These are phyloP conservation scores for Acanthochromis polyacanthus DNA, from an alignment of 2,113 vertebrate genomes.

Conservation along the genomic window DNA sequence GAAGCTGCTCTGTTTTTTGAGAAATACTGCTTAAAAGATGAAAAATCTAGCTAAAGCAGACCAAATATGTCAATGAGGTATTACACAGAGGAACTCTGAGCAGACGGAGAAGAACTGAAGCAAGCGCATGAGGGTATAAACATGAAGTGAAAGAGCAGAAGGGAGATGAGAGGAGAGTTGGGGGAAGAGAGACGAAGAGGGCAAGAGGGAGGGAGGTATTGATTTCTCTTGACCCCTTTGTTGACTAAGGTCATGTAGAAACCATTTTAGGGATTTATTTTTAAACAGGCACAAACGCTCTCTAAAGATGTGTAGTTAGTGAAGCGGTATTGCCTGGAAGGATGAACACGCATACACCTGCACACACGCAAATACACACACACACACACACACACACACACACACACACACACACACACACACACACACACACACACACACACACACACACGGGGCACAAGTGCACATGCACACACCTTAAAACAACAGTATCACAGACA, in stretches of 20 bases:
- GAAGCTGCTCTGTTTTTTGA: slow-evolving; percentile 13
- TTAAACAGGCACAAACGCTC: slow-evolving; percentile 78
- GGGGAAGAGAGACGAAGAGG: slow-evolving; percentile 66
- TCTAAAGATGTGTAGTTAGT: slow-evolving; percentile 68
- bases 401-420: slow-evolving; percentile 28
- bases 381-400: slow-evolving; percentile 5
- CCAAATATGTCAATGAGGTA: neutral
- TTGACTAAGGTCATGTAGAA: slow-evolving; percentile 84
- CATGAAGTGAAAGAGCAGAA: slow-evolving; percentile 63
- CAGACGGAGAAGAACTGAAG: slow-evolving; percentile 25
- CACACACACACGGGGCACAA: slow-evolving; percentile 8
- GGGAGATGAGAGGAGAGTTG: slow-evolving; percentile 69
- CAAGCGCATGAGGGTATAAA: slow-evolving; percentile 48
- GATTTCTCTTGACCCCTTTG: slow-evolving; percentile 85
- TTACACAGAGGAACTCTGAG: slow-evolving; percentile 13
- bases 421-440: slow-evolving; percentile 39
- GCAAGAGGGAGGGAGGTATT: slow-evolving; percentile 80
- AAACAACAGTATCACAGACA: slow-evolving; percentile 63
- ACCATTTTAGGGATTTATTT: slow-evolving; percentile 83
- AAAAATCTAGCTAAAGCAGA: slow-evolving; percentile 24
- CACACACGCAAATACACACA: slow-evolving; percentile 29
- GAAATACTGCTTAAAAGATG: slow-evolving; percentile 2
- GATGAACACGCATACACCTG: slow-evolving; percentile 45
- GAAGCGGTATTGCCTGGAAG: slow-evolving; percentile 62
- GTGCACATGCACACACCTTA: slow-evolving; percentile 30